Evolutionary conservation across 2,888 invertebrate genomes (phyloP), one percentile per base, ranked within the genome.

Genomic region (Habrosyne pyritoides): DNA sequence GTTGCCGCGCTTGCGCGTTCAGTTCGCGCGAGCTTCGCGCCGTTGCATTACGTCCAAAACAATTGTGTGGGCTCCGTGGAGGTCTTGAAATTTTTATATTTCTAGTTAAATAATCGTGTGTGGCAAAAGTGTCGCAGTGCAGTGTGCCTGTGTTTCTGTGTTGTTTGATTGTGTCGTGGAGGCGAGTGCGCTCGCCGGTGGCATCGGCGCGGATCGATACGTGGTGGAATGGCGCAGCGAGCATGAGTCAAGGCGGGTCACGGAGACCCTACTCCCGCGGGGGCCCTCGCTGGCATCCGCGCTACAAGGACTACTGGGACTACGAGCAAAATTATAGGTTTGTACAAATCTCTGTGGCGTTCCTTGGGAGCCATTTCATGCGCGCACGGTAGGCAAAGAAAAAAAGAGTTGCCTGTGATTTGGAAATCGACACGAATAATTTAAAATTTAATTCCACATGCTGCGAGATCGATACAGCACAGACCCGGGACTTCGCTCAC

Each of bases 261-360:
- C 69, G 91, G 61, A 79, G 91, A 68, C 91, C 91, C 60, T 91
- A 88, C 66, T 91, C 91, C 63, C 91, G 91, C 70, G 91, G 91
- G 75, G 91, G 91, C 67, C 91, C 87, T 54, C 86, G 91, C 50
- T 92, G 91, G 90, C 91, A 91, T 78, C 90, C 91, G 72, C 90
- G 91, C 55, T 92, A 92, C 84, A 92, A 92, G 81, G 92, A 92
- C 60, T 92, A 90, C 77, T 92, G 91, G 91, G 92, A 91, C 66
- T 91, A 90, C 82, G 92, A 92, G 57, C 91, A 92, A 58, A 91
- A 89, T 68, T 92, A 91, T 77, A 92, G 91, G 91, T 84, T 59
- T 54, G 67, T 63, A 14, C 6, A 26, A 21, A 10, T n/a, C 12
- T 30, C 22, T 42, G 18, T 42, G 8, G 4, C 8, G 53, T n/a